A percentile compares a stretch with the other conserved stretches of the same genome.
Conservation (phyloP, 2,797 vertebrate species). For the Miichthys miiuy region DNA sequence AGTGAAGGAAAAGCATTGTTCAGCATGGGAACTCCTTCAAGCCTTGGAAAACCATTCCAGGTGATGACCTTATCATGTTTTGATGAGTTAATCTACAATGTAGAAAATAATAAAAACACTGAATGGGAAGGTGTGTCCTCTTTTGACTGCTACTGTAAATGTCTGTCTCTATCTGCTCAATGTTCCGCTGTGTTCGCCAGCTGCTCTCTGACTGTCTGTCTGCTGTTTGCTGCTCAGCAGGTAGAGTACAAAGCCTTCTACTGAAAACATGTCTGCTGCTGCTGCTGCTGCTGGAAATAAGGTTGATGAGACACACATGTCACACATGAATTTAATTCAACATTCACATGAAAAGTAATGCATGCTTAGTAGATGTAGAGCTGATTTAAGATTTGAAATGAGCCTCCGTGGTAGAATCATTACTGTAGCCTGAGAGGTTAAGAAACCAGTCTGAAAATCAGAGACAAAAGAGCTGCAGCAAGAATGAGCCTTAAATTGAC, state of each 20-base stretch:
- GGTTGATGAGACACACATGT: neutral
- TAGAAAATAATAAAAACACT: too few species aligned
- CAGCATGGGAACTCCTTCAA: too few species aligned
- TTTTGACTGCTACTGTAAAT: too few species aligned
- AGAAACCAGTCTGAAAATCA: neutral
- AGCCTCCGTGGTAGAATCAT: neutral
- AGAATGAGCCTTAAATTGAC: neutral
- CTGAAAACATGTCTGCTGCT: neutral
- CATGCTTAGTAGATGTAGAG: neutral
- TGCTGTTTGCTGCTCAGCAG: neutral
- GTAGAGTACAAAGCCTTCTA: neutral
- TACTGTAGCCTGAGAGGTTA: neutral
- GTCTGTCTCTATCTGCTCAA: too few species aligned
- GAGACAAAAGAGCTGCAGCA: neutral
- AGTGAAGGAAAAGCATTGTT: too few species aligned
- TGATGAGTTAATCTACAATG: too few species aligned
- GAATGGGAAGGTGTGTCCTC: too few species aligned
- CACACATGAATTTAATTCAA: neutral
- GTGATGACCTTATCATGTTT: too few species aligned
- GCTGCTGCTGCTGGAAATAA: neutral
- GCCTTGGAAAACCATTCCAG: too few species aligned
- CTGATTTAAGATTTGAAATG: neutral
- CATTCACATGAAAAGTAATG: neutral
- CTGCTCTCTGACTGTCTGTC: neutral
- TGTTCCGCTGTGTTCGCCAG: neutral